Evolutionary conservation across 92 coral and sea anemone species (phyloP).

Genomic region (Paragorgia papillata): DNA sequence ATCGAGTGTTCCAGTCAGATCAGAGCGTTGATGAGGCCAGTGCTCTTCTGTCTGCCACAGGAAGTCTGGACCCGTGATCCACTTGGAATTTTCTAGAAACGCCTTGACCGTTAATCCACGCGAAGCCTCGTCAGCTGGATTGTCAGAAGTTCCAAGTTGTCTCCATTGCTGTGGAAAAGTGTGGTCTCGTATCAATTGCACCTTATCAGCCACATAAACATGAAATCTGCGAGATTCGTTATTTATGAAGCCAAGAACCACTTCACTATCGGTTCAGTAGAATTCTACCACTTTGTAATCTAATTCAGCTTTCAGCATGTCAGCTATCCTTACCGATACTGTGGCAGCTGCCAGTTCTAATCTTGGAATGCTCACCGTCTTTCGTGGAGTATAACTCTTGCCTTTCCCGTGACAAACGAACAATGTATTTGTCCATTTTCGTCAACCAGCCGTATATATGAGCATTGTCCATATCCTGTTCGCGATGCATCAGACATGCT

Average conservation of each 20-base stretch:
- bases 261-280: slow-evolving; percentile 67
- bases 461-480: slow-evolving; percentile 59
- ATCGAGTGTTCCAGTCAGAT: background rate
- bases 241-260: slow-evolving; percentile 67
- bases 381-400: slow-evolving; percentile 61
- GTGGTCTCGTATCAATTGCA: slow-evolving; percentile 17
- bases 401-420: slow-evolving; percentile 60
- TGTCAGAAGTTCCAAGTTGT: background rate
- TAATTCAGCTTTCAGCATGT: slow-evolving; percentile 48
- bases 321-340: slow-evolving; percentile 55
- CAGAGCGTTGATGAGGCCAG: slow-evolving; percentile 20
- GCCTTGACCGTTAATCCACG: slow-evolving; percentile 21
- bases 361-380: slow-evolving; percentile 59
- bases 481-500: slow-evolving; percentile 65
- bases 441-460: slow-evolving; percentile 57
- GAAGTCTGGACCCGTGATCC: slow-evolving; percentile 28
- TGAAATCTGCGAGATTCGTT: slow-evolving; percentile 36
- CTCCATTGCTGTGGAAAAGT: slow-evolving; percentile 15
- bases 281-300: slow-evolving; percentile 45
- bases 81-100: slow-evolving; percentile 17
- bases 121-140: slow-evolving; percentile 34
- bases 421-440: slow-evolving; percentile 52
- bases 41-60: slow-evolving; percentile 22
- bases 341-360: slow-evolving; percentile 66
- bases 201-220: background rate